Evolutionary conservation across 2,797 vertebrate genomes (phyloP).

Genomic region (Muscicapa striata): DNA sequence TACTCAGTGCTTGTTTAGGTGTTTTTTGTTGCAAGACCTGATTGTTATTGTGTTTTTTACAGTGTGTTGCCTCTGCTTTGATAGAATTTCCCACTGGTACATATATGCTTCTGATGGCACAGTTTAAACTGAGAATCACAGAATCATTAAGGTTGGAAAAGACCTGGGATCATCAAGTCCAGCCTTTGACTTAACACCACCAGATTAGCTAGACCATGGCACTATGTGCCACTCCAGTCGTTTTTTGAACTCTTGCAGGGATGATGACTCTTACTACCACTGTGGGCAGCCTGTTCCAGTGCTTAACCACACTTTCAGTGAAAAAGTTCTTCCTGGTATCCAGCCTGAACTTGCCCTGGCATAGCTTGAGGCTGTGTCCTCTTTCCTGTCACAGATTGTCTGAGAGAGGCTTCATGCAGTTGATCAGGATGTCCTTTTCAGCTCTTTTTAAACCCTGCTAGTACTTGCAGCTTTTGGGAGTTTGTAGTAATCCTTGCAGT

Average conservation of each 20-base stretch:
- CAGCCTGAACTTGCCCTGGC: background rate
- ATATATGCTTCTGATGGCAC: background rate
- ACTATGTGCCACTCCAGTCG: rapidly evolving
- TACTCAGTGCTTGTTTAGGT: background rate
- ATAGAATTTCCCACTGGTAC: background rate
- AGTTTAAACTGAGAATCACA: background rate
- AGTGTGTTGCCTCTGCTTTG: background rate
- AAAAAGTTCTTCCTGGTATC: background rate
- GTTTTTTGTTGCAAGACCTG: background rate
- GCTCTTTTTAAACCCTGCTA: background rate
- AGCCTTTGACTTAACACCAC: background rate
- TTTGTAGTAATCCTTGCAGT: background rate
- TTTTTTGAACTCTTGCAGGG: background rate
- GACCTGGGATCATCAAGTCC: background rate
- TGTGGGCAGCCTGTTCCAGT: background rate
- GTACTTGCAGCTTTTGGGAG: background rate
- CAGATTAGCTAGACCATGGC: background rate
- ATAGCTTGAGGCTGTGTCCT: background rate
- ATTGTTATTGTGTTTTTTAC: background rate
- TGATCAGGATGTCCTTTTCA: background rate
- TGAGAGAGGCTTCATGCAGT: background rate
- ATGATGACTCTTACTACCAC: background rate
- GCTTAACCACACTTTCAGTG: background rate
- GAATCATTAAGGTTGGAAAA: background rate
- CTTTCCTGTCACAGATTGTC: background rate